Evolutionary conservation across 2,888 invertebrate genomes (phyloP), one percentile per base, ranked within the genome.

Genomic region (Cylloceria caligata): DNA sequence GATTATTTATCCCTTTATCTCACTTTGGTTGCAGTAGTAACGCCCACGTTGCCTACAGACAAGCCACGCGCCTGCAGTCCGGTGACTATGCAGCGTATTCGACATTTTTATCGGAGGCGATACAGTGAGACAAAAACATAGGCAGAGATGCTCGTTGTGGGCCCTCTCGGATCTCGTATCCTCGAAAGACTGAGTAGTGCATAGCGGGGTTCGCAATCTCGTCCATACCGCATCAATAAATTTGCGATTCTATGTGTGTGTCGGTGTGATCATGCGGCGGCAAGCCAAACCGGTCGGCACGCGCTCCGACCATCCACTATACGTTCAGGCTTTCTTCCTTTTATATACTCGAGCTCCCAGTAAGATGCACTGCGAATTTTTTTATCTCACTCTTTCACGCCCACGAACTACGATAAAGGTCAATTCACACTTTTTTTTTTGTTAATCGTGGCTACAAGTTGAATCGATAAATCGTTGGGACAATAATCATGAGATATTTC

Each of bases 271-370:
- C 80, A 84, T 83, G 84, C 87, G 88, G 86, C 88, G 88, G 86
- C 89, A 88, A 87, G 89, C 87, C 88, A 88, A 91, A 91, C 90
- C 90, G 90, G 90, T 91, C 89, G 89, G 89, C 90, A 90, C 90
- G 90, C 88, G 90, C 89, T 85, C 67, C 84, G 84, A 30, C 65
- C 80, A 75, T 85, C 84, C 83, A 60, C 83, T 62, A 57, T 81
- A 60, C 57, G 49, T 62, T 49, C 62, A 55, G 30, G 36, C 47
- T 47, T 27, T 74, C 24, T 79, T 75, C 36, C 71, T 45, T 75
- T 19, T 45, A 52, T 7, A 30, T 39, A 39, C 42, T 3, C 19
- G 30, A 57, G 24, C 39, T 65, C 39, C 27, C 75, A 7, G 19
- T 47, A 71, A 69, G 57, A 75, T 45, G 73, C 16, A 71, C 47